Conservation (phyloP, 2,113 vertebrate species). For the Centropristis striata region DNA sequence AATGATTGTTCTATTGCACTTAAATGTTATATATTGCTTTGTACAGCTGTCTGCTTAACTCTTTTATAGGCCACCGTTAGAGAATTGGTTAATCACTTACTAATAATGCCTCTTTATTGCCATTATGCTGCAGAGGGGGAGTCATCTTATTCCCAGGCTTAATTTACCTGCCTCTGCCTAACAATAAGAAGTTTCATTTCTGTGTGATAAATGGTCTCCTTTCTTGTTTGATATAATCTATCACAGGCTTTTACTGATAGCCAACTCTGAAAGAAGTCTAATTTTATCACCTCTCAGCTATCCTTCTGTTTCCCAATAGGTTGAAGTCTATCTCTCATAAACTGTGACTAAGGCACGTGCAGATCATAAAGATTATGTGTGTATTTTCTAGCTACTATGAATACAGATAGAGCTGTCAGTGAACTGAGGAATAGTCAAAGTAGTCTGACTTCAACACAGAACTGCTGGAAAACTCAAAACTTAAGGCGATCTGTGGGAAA, state of each 20-base stretch:
- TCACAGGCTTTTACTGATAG: not conserved
- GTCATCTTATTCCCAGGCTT: not conserved
- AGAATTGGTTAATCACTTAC: not conserved
- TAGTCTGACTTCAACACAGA: not conserved
- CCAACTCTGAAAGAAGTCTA: not conserved
- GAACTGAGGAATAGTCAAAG: not conserved
- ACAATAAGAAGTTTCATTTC: not conserved
- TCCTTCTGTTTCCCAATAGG: slow-evolving; percentile 33
- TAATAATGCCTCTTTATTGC: not conserved
- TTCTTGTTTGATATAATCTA: not conserved
- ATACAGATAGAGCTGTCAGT: not conserved
- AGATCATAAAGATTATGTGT: slow-evolving; percentile 37
- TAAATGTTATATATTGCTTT: not conserved
- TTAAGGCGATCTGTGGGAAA: not conserved
- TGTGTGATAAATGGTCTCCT: not conserved
- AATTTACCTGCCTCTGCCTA: not conserved
- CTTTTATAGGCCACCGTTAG: not conserved
- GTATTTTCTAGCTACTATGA: slow-evolving; percentile 15
- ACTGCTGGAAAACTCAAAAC: not conserved
- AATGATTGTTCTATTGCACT: not conserved
- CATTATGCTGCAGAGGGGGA: not conserved
- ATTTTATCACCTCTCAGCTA: not conserved
- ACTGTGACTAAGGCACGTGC: slow-evolving; percentile 16
- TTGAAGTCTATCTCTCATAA: slow-evolving; percentile 77
- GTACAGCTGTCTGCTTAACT: not conserved